Evolutionary conservation across 1,140 invertebrate genomes (phyloP), one percentile per base, ranked within the genome.

Genomic region (Drepana arcuata): DNA sequence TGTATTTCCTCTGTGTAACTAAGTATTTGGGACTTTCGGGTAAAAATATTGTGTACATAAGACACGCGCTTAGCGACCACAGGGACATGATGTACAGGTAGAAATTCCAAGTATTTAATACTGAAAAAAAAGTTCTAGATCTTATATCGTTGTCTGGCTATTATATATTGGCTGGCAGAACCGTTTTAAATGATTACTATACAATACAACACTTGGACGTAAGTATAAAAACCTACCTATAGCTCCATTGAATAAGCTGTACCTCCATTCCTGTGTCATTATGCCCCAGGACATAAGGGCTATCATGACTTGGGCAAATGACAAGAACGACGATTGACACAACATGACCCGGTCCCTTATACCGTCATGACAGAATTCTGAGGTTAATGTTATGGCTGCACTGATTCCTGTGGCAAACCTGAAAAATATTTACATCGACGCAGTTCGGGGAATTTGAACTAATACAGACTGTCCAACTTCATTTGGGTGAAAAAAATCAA

Each of bases 271-370:
- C 10, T 69, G 49, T 1, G 46, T 58, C 3, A 80, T 46, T 14
- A 80, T 65, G 1, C 26, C 57, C 72, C 72, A 80, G 0, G 75
- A 56, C 31, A 69, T 34, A 0, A 54, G 39, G 4, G 68, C 60
- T 0, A 63, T 39, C 7, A 71, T 14, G 2, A 69, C 47, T 43
- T 77, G 72, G 3, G 57, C 35, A 1, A 62, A 9, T 0, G 64
- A 48, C 1, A 49, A 40, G 7, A 69, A 71, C 0, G 75, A 68
- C 0, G 70, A 62, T 14, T 73, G 67, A 2, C 60, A 41, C 1
- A 80, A 16, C 51, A 80, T 44, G 3, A 80, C 48, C 0, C 68
- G 47, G 33, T 80, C 75, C 37, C 72, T 55, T 9, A 77, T 63
- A 1, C 53, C 63, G 12, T 60, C 55, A 36, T 77, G 65, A 37